Percentiles rank a stretch among this genome's conserved stretches.
These are phyloP conservation scores for Montipora capricornis DNA, from an alignment of 64 coral and sea anemone genomes.

Conservation along the genomic window DNA sequence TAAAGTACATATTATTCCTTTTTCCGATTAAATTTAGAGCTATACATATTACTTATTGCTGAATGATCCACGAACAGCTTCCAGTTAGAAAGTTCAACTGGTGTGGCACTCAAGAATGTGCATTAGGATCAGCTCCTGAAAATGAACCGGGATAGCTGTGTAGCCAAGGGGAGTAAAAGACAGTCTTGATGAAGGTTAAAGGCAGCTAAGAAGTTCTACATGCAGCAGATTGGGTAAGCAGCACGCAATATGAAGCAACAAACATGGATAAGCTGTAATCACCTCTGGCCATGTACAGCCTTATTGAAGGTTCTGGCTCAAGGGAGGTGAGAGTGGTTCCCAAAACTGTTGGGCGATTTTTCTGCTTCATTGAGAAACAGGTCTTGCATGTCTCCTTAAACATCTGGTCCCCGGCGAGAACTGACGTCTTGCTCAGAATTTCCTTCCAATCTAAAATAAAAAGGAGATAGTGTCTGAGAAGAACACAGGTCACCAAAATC, in stretches of 20 bases:
- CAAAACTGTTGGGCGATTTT: conserved; percentile 79
- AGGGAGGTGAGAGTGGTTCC: conserved; percentile 79
- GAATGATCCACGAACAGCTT: no score
- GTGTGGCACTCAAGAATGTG: no score
- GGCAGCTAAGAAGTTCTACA: background rate
- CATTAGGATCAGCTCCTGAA: no score
- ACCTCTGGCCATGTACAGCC: conserved; percentile 97
- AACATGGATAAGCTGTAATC: background rate
- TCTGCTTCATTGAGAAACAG: conserved; percentile 73
- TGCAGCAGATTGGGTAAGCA: background rate
- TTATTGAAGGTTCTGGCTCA: conserved; percentile 91
- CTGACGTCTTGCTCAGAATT: conserved; percentile 94
- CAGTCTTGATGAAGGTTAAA: background rate
- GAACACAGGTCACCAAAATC: no score
- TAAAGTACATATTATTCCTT: no score
- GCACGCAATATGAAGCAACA: background rate
- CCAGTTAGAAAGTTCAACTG: no score
- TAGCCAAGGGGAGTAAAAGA: no score
- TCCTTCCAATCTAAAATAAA: conserved; percentile 88
- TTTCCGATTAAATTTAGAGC: no score
- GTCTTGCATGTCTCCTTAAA: conserved; percentile 68
- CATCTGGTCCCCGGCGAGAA: conserved; percentile 58
- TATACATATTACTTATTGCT: no score
- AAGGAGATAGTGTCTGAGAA: conserved; percentile 2
- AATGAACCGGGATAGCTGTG: no score